These are phyloP conservation scores for Xenopus borealis DNA, from an alignment of 2,113 vertebrate genomes.

Conservation along the genomic window DNA sequence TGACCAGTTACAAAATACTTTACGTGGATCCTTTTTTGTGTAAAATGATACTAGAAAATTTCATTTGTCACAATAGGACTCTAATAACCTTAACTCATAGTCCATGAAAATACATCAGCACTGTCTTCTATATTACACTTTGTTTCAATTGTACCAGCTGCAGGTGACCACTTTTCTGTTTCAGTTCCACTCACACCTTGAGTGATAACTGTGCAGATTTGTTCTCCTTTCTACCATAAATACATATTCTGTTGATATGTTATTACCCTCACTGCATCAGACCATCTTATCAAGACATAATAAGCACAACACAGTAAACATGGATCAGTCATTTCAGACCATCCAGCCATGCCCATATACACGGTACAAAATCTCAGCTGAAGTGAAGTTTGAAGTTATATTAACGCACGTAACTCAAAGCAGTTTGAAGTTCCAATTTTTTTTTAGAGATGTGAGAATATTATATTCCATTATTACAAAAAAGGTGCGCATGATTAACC, in stretches of 20 bases:
- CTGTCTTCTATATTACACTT: slow-evolving; percentile 6
- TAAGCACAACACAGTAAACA: not conserved
- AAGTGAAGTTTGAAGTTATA: no score
- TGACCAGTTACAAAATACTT: no score
- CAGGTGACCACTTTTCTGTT: slow-evolving; percentile 1
- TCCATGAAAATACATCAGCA: slow-evolving; percentile 24
- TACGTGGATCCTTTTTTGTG: no score
- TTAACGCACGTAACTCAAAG: no score
- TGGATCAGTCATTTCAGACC: not conserved
- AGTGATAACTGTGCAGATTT: not conserved
- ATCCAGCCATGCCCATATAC: not conserved
- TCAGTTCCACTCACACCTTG: not conserved
- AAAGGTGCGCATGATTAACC: no score
- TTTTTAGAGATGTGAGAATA: no score
- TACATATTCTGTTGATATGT: not conserved
- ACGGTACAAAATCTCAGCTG: no score
- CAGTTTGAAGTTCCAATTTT: no score
- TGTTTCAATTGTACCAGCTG: slow-evolving; percentile 9
- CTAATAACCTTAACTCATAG: slow-evolving; percentile 24
- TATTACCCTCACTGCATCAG: not conserved
- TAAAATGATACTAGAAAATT: no score
- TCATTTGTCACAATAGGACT: slow-evolving; percentile 6
- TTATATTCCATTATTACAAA: no score
- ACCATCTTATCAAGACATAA: not conserved
- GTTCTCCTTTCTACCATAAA: not conserved